Evolutionary conservation across 2,888 invertebrate species (phyloP), one percentile per base, ranked within the genome.

Genomic region (Dryadula phaetusa): DNA sequence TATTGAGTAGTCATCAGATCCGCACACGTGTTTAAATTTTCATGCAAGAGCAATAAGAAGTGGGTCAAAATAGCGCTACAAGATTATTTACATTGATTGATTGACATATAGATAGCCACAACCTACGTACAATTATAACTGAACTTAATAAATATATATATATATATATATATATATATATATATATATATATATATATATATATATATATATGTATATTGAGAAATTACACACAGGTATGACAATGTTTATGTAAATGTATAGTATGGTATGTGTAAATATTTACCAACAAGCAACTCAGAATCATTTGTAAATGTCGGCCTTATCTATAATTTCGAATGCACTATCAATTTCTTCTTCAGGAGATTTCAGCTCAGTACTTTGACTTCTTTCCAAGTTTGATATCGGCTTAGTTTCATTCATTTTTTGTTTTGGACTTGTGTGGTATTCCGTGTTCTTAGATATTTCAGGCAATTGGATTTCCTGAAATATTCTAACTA

Each of bases 281-380:
- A 44, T 44, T 46, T 16, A 12, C 20, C 12, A 14, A 7, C 10
- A 12, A 32, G 18, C 22, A 20, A 44, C 34, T 42, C 1, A 56
- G 25, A n/a, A 20, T 62, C 14, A 67, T 49, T 42, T 42, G 16
- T 20, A 60, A 44, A 37, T 72, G 79, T 85, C 85, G 72, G 84
- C 79, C 70, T 90, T 92, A 62, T 93, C 88, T 62, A 91, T 84
- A 22, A 88, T 80, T 70, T 88, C 85, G 64, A 93, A 93, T 0
- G 92, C 92, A 14, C 73, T 83, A 66, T 93, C 93, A 58, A 93
- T 93, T 76, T 93, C 91, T 71, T 90, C 87, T 16, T 92, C 92
- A 0, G 91, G 87, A 0, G 85, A 82, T 53, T 78, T 83, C n/a
- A 70, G 54, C 2, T 78, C 77, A 0, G 70, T 66, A 34, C 76